Conservation (phyloP, 2,113 vertebrate species). For the Phalacrocorax brasilianus region DNA sequence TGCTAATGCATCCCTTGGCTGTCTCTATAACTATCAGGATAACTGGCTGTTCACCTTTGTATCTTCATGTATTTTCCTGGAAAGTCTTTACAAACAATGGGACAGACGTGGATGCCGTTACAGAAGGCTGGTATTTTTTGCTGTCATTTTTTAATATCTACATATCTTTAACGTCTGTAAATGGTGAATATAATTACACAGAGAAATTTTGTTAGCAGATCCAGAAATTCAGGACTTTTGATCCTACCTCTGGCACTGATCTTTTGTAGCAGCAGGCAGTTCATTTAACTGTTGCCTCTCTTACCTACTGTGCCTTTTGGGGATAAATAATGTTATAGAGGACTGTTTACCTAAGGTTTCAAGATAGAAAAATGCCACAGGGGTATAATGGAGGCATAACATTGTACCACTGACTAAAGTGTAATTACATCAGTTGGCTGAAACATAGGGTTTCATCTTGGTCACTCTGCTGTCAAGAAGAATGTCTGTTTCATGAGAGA, state of each 20-base stretch:
- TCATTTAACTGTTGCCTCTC: not conserved
- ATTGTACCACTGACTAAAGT: not conserved
- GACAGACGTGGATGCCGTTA: not conserved
- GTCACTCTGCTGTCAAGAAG: not conserved
- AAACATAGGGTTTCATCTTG: not conserved
- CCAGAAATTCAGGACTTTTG: not conserved
- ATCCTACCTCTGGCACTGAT: not conserved
- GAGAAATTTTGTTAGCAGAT: not conserved
- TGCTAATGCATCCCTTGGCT: conserved; percentile 40
- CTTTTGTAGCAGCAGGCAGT: not conserved
- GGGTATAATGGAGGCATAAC: not conserved
- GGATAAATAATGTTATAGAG: not conserved
- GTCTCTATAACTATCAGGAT: not conserved
- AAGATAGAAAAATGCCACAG: not conserved
- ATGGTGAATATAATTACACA: not conserved
- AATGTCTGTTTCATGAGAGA: not conserved
- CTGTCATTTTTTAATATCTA: not conserved
- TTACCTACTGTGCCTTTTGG: not conserved
- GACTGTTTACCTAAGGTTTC: not conserved
- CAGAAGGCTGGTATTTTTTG: not conserved
- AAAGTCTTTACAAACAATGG: not conserved
- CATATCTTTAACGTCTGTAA: not conserved
- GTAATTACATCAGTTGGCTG: not conserved
- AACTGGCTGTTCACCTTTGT: not conserved
- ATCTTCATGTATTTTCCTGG: not conserved